These are phyloP conservation scores for Acromyrmex heyeri DNA, from an alignment of 1,140 invertebrate species.

Conservation along the genomic window DNA sequence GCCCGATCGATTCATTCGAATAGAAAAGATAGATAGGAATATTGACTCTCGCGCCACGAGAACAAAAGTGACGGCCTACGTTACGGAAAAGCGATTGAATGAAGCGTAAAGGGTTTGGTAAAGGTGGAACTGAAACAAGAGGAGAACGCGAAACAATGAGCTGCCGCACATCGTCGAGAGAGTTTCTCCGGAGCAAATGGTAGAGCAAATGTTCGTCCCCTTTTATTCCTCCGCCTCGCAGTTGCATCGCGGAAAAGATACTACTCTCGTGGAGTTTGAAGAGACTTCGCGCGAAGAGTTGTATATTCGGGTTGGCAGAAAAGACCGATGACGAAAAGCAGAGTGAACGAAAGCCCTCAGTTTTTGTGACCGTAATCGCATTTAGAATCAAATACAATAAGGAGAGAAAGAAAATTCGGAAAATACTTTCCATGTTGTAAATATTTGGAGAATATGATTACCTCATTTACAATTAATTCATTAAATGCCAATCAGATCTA, in stretches of 20 bases:
- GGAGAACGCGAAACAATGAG: slow-evolving; percentile 62
- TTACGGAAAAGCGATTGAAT: slow-evolving; percentile 14
- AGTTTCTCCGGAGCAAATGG: slow-evolving; percentile 42
- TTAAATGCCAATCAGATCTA: neutral
- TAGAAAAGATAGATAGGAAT: slow-evolving; percentile 5
- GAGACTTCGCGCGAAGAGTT: slow-evolving; percentile 9
- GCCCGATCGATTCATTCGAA: neutral
- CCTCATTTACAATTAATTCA: neutral
- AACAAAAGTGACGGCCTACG: slow-evolving; percentile 17
- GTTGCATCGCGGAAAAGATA: slow-evolving; percentile 33
- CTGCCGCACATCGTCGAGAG: neutral
- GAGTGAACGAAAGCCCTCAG: neutral
- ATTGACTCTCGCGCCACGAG: neutral
- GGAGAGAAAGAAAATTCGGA: neutral
- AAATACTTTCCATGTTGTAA: slow-evolving; percentile 18
- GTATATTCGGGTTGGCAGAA: slow-evolving; percentile 2
- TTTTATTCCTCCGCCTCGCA: slow-evolving; percentile 14
- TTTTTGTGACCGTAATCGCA: slow-evolving; percentile 5
- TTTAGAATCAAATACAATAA: neutral
- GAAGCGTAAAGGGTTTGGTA: slow-evolving; percentile 12
- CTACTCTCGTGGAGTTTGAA: slow-evolving; percentile 23
- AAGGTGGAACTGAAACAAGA: slow-evolving; percentile 27
- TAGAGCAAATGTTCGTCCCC: slow-evolving; percentile 7
- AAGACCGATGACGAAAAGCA: slow-evolving; percentile 21
- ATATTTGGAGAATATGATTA: neutral